phyloP scores from a whole-genome alignment of 1,140 invertebrate species.

The Bicyclus anynana region DNA sequence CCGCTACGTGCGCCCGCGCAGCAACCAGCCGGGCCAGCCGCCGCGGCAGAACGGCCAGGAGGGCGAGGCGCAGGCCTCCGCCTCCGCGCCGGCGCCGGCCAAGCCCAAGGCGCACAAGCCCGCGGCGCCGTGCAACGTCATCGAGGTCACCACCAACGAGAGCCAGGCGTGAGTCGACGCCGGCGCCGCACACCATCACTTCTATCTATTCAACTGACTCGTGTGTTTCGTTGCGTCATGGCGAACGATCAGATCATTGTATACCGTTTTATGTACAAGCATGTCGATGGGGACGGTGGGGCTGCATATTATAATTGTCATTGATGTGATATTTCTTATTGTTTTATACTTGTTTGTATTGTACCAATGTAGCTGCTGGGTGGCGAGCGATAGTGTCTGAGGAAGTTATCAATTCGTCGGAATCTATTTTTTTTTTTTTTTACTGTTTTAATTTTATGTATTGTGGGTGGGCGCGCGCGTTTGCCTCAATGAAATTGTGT shows the following conservation, averaged over 20 bases:
- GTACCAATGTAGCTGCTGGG: constrained; percentile 21
- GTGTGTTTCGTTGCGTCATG: constrained; percentile 24
- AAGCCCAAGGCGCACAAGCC: constrained; percentile 51
- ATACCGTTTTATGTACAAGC: constrained; percentile 29
- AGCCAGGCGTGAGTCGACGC: constrained; percentile 65
- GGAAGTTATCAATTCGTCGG: too few relatives aligned
- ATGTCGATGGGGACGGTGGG: constrained; percentile 45
- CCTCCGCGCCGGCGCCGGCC: constrained; percentile 38
- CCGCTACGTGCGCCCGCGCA: constrained; percentile 56
- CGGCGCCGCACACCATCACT: constrained; percentile 50
- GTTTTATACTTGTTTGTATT: constrained; percentile 50
- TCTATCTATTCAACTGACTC: constrained; percentile 37
- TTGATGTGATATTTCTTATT: constrained; percentile 70
- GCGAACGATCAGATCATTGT: constrained; percentile 27
- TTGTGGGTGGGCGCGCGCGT: constrained; percentile 25
- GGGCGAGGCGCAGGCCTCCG: constrained; percentile 40
- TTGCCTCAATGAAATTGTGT: constrained; percentile 20
- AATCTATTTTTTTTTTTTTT: too few relatives aligned
- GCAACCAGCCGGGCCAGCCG: constrained; percentile 37
- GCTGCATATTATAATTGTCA: constrained; percentile 67
- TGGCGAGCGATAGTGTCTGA: constrained; percentile 27
- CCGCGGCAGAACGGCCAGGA: constrained; percentile 33
- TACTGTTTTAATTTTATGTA: constrained; percentile 29
- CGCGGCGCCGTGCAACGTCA: constrained; percentile 38
- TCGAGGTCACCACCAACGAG: constrained; percentile 70